Evolutionary conservation across 2,888 invertebrate species (phyloP), one percentile per base, ranked within the genome.

Genomic region (Cataglyphis rosenhaueri): DNA sequence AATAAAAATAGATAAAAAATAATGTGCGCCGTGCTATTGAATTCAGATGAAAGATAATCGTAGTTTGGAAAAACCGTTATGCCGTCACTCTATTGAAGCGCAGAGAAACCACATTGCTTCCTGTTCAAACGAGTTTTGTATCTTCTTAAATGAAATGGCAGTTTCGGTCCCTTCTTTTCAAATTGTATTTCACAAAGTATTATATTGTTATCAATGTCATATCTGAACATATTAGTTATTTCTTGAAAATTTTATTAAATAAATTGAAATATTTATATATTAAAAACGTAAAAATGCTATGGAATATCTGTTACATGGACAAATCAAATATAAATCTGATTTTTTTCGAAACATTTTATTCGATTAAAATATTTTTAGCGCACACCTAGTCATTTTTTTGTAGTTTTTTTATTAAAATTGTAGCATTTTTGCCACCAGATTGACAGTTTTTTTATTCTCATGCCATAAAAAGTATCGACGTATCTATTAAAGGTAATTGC

Each of bases 181-280:
- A 76, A 66, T 41, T 12, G 25, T 8, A 29, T 29, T 29, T 29
- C 35, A 18, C 25, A 0, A 1, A 55, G 25, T 66, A 76, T 76
- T 55, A 55, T 64, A 32, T 38, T 38, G 25, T 1, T 32, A 62
- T 74, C n/a, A n/a, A n/a, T 41, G 29, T 59, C 29, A 29, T 15
- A 25, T 44, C 15, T 15, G 52, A 12, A 64, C 44, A 73, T 59
- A 29, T 71, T 62, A 25, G 12, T 73, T 35, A 55, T 29, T 29
- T 25, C 0, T 35, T 55, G 38, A 65, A 75, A 75, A 32, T 59
- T 32, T 57, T 18, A 6, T 57, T 71, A 35, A 15, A 57, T 35
- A 38, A 10, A 12, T 1, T 0, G 18, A 73, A 8, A n/a, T 57
- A 41, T 73, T 32, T 32, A 25, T 5, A 29, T 44, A 29, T 44